phyloP scores from a whole-genome alignment of 2,888 invertebrate genomes.

The Cephonodes hylas region DNA sequence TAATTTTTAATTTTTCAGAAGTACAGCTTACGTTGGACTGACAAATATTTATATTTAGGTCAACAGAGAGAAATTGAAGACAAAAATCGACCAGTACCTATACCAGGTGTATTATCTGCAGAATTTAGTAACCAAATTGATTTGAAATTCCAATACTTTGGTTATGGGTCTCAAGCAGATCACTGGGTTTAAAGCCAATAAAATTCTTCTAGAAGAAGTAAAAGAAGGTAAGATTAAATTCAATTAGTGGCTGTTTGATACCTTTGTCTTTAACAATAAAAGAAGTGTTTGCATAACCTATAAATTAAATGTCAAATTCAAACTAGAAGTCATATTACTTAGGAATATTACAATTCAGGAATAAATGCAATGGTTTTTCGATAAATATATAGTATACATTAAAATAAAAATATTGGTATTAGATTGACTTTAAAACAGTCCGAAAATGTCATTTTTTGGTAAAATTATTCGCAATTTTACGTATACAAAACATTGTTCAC shows the following conservation, averaged over 20 bases:
- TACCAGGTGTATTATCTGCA: conserved; percentile 48
- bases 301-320: no score
- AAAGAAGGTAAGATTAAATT: no score
- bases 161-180: conserved; percentile 53
- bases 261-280: no score
- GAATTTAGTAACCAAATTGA: conserved; percentile 53
- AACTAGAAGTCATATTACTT: no score
- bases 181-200: conserved; percentile 53
- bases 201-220: not conserved
- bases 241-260: no score
- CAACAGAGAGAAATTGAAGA: conserved; percentile 57
- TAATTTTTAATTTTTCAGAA: not conserved
- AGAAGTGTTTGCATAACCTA: no score
- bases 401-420: not conserved
- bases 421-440: not conserved
- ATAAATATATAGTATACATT: not conserved
- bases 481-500: conserved; percentile 22
- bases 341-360: no score
- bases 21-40: conserved; percentile 61
- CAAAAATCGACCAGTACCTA: conserved; percentile 44
- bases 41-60: conserved; percentile 81
- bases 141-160: conserved; percentile 54
- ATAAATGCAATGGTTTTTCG: not conserved
- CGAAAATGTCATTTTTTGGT: conserved; percentile 29
- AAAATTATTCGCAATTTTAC: conserved; percentile 31